Evolutionary conservation across 2,797 vertebrate species (phyloP).

Genomic region (Coregonus suidteri): DNA sequence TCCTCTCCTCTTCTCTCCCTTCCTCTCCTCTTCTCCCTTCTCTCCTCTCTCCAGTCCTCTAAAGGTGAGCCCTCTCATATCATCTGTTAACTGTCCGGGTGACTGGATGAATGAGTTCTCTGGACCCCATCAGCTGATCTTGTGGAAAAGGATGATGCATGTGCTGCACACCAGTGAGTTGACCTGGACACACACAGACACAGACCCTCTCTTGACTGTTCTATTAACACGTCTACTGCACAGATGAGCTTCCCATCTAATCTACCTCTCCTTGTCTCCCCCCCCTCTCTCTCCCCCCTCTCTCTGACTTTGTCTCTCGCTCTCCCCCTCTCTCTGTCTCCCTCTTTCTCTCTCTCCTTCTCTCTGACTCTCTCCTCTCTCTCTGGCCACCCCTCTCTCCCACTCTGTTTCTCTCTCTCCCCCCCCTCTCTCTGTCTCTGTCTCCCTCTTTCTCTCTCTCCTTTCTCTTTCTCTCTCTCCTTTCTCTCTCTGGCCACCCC

Average conservation of each 20-base stretch:
- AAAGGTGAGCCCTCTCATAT: slow-evolving; percentile 36
- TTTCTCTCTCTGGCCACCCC: too few species aligned
- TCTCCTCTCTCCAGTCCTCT: slow-evolving; percentile 53
- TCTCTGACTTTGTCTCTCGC: too few species aligned
- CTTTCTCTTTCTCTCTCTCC: too few species aligned
- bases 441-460: background rate
- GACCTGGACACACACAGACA: background rate
- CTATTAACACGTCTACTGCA: background rate
- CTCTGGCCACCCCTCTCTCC: too few species aligned
- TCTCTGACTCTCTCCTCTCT: too few species aligned
- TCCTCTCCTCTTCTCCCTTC: too few species aligned
- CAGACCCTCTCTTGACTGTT: background rate
- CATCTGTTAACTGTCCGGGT: slow-evolving; percentile 50
- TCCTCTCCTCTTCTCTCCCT: too few species aligned
- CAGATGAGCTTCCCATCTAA: background rate
- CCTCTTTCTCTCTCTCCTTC: too few species aligned
- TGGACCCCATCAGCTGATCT: slow-evolving; percentile 79
- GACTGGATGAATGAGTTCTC: slow-evolving; percentile 75
- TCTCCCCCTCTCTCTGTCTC: too few species aligned
- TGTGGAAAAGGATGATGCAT: slow-evolving; percentile 86
- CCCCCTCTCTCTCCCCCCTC: background rate
- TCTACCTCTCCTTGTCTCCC: background rate
- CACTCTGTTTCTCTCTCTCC: too few species aligned
- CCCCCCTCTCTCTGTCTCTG: too few species aligned
- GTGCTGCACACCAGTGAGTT: slow-evolving; percentile 73